Conservation (phyloP, 2,888 invertebrate genomes). For the Meteorus colon region DNA sequence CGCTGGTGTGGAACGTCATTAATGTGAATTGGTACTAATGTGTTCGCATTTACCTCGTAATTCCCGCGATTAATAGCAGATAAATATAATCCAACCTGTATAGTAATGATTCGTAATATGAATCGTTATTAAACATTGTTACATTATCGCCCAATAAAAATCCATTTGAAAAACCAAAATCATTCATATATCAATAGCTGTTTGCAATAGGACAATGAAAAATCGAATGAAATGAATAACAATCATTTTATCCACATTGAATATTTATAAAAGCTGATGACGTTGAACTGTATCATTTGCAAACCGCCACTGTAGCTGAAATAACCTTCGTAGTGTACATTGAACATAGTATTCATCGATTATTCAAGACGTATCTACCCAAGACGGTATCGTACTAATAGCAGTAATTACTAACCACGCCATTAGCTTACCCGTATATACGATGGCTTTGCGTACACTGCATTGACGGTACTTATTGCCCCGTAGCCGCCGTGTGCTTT, state of each 20-base stretch:
- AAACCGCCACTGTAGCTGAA: slow-evolving; percentile 18
- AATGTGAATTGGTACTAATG: slow-evolving; percentile 32
- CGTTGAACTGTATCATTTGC: background rate
- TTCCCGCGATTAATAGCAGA: slow-evolving; percentile 35
- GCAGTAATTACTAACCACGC: slow-evolving; percentile 58
- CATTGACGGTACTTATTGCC: slow-evolving; percentile 22
- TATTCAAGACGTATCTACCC: slow-evolving; percentile 50
- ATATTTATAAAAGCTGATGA: slow-evolving; percentile 4
- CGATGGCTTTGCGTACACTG: slow-evolving; percentile 28
- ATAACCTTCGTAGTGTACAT: background rate
- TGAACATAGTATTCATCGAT: slow-evolving; percentile 52
- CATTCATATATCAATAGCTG: background rate
- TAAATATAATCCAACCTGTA: slow-evolving; percentile 24
- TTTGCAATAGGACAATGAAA: too few relatives aligned
- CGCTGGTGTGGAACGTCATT: slow-evolving; percentile 26
- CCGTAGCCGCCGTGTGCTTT: slow-evolving; percentile 14
- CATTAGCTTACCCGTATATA: slow-evolving; percentile 55
- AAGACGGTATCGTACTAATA: slow-evolving; percentile 54
- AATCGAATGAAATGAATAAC: background rate
- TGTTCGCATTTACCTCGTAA: slow-evolving; percentile 31
- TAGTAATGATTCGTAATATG: slow-evolving; percentile 21
- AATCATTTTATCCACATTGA: background rate
- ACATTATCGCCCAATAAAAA: background rate
- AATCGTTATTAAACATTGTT: slow-evolving; percentile 11
- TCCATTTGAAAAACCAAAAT: background rate